These are phyloP conservation scores for Platichthys flesus DNA, from an alignment of 2,113 vertebrate genomes.

Conservation along the genomic window DNA sequence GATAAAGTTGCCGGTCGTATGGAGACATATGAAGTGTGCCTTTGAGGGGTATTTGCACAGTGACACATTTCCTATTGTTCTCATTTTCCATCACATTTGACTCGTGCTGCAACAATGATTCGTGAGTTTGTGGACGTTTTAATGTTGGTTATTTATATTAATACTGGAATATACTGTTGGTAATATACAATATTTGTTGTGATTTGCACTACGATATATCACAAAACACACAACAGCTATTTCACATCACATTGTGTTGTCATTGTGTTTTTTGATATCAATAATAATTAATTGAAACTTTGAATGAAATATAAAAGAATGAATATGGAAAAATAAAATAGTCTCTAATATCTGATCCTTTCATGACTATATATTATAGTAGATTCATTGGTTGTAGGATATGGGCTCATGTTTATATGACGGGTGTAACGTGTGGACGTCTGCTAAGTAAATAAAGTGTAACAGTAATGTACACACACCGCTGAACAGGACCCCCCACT, in stretches of 20 bases:
- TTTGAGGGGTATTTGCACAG: background rate
- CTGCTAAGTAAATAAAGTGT: background rate
- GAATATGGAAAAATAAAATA: background rate
- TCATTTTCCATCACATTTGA: background rate
- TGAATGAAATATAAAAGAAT: background rate
- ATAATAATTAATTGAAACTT: background rate
- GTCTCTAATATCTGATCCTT: too few species aligned
- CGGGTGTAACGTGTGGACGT: background rate
- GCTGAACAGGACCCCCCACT: conserved; percentile 20
- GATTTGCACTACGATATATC: background rate
- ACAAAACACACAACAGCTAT: too few species aligned
- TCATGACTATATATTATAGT: too few species aligned
- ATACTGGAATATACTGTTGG: background rate
- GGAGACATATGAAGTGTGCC: background rate
- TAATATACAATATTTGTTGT: too few species aligned
- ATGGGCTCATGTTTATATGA: too few species aligned
- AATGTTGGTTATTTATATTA: background rate
- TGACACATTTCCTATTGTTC: conserved; percentile 1
- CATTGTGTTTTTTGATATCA: background rate
- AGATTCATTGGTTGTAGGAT: too few species aligned
- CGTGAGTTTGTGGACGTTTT: background rate
- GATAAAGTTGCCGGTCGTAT: conserved; percentile 14
- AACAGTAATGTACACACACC: conserved; percentile 4
- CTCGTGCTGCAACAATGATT: background rate
- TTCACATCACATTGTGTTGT: background rate